Evolutionary conservation across 1,140 invertebrate species (phyloP).

Genomic region (Drosophila baimaii): DNA sequence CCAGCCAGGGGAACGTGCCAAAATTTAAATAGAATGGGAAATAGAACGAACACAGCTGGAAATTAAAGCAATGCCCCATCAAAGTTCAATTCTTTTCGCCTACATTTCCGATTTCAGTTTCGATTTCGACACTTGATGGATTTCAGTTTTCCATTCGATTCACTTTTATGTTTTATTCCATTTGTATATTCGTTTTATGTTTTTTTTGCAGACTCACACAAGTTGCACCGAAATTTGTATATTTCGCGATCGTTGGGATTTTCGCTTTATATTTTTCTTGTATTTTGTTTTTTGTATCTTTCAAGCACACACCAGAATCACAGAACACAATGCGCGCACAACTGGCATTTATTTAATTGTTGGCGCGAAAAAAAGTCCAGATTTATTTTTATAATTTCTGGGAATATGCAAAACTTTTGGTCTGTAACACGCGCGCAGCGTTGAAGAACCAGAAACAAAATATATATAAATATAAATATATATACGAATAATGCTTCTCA

Average conservation of each 20-base stretch:
- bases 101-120: conserved; percentile 32
- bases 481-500: conserved; percentile 21
- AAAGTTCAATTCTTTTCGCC: conserved; percentile 65
- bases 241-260: conserved; percentile 16
- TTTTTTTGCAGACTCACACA: conserved; percentile 42
- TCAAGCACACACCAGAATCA: conserved; percentile 13
- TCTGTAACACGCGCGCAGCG: conserved; percentile 71
- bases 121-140: conserved; percentile 18
- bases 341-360: conserved; percentile 29
- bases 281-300: not conserved
- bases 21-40: conserved; percentile 26
- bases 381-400: conserved; percentile 59
- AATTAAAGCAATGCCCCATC: conserved; percentile 58
- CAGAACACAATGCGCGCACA: conserved; percentile 31
- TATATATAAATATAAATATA: conserved; percentile 13
- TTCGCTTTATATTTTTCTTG: conserved; percentile 1
- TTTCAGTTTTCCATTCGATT: conserved; percentile 25
- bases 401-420: conserved; percentile 43
- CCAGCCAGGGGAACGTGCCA: conserved; percentile 12
- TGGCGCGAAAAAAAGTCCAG: conserved; percentile 19
- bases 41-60: conserved; percentile 44
- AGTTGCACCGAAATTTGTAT: conserved; percentile 49
- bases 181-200: conserved; percentile 15
- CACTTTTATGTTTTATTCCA: conserved; percentile 17
- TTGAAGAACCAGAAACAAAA: conserved; percentile 23